Evolutionary conservation across 2,113 vertebrate genomes (phyloP).

Genomic region (Lipophrys pholis): DNA sequence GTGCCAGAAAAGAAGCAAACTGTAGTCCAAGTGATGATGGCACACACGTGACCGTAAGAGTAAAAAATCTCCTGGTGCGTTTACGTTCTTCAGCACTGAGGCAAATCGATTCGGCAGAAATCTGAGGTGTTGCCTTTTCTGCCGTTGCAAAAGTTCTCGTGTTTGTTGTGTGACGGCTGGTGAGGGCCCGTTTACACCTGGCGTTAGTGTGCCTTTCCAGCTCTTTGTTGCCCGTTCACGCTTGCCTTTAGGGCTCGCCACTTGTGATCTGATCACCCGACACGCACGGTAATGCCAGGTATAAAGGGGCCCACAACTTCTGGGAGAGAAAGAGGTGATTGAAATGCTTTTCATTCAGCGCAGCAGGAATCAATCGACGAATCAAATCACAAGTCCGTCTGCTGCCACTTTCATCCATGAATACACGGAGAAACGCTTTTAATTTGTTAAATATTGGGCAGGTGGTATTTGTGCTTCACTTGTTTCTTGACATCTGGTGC

Average conservation of each 20-base stretch:
- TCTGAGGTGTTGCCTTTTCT: no score
- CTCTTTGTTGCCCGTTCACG: no score
- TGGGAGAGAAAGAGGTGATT: background rate
- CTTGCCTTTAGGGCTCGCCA: no score
- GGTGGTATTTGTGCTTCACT: conserved; percentile 83
- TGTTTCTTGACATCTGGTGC: conserved; percentile 84
- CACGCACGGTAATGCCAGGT: no score
- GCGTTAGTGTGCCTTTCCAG: no score
- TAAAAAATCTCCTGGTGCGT: background rate
- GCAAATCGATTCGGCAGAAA: no score
- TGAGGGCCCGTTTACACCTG: no score
- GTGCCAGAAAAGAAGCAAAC: background rate
- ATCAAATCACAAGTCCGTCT: background rate
- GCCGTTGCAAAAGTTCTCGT: no score
- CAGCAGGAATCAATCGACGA: background rate
- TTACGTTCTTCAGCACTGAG: background rate
- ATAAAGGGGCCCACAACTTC: background rate
- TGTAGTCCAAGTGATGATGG: conserved; percentile 38
- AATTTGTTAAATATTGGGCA: conserved; percentile 82
- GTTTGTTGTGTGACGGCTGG: no score
- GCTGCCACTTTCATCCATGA: background rate
- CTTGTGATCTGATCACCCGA: no score
- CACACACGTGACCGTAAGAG: conserved; percentile 36
- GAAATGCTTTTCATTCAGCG: conserved; percentile 10
- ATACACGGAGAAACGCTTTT: no score